Evolutionary conservation across 2,797 vertebrate species (phyloP).

Genomic region (Spondyliosoma cantharus): DNA sequence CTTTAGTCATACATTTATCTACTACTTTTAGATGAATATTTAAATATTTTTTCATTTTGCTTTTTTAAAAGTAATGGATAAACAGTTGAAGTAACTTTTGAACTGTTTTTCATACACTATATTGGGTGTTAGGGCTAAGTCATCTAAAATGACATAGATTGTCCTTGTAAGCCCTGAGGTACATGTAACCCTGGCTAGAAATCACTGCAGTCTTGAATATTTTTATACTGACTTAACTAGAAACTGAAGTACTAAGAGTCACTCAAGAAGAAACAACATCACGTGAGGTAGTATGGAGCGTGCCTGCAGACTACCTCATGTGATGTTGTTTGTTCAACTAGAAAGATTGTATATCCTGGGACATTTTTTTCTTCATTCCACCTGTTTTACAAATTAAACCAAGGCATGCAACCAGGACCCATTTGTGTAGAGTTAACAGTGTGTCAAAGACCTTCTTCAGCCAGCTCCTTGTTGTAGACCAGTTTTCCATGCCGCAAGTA

Average conservation of each 20-base stretch:
- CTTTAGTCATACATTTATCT: too few species aligned
- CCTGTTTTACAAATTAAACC: not conserved
- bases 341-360: not conserved
- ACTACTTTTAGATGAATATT: too few species aligned
- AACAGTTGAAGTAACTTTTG: too few species aligned
- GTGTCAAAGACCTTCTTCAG: slow-evolving; percentile 90
- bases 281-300: not conserved
- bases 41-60: too few species aligned
- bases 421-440: not conserved
- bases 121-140: too few species aligned
- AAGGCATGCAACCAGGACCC: not conserved
- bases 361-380: not conserved
- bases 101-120: too few species aligned
- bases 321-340: not conserved
- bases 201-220: not conserved
- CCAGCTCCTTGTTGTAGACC: slow-evolving; percentile 97
- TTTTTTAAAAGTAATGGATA: not conserved
- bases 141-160: too few species aligned
- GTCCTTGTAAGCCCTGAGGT: not conserved
- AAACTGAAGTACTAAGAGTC: not conserved
- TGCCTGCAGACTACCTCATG: not conserved
- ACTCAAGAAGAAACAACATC: not conserved
- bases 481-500: slow-evolving; percentile 97
- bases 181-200: not conserved
- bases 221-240: not conserved